phyloP scores from a whole-genome alignment of 2,888 invertebrate genomes.

The Ophion ellenae region DNA sequence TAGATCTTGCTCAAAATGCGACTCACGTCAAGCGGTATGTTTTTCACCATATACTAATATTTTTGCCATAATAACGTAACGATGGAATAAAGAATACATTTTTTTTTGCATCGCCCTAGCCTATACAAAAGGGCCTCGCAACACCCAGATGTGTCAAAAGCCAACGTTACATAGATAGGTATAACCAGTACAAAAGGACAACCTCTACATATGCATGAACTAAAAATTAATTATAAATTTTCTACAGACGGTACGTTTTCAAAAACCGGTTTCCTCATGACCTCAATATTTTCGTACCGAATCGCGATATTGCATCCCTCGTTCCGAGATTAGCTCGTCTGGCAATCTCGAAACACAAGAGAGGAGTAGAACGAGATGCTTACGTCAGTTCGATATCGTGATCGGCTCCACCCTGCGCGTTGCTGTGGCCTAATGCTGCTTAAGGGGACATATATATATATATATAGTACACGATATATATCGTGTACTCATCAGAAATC shows the following conservation, averaged over 20 bases:
- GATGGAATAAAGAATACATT: no score
- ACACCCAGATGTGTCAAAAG: no score
- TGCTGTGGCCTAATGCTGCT: conserved; percentile 49
- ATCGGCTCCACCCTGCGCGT: conserved; percentile 81
- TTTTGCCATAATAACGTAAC: no score
- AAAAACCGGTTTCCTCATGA: conserved; percentile 9
- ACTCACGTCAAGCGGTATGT: no score
- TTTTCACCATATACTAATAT: no score
- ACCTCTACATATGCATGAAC: no score
- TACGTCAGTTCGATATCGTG: conserved; percentile 82
- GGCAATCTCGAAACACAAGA: conserved; percentile 64
- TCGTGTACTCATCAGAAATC: conserved; percentile 37
- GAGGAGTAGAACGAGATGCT: conserved; percentile 79
- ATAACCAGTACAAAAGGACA: no score
- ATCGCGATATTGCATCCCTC: conserved; percentile 47
- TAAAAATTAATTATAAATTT: not conserved
- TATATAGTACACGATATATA: conserved; percentile 2
- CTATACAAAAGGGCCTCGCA: no score
- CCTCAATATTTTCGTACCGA: conserved; percentile 27
- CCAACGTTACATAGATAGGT: no score
- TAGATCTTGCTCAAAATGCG: no score
- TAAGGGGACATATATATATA: conserved; percentile 3
- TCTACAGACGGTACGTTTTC: not conserved
- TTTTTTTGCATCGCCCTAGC: no score
- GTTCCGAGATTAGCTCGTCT: conserved; percentile 47